Evolutionary conservation across 2,113 vertebrate species (phyloP).

Genomic region (Lophochroa leadbeateri): DNA sequence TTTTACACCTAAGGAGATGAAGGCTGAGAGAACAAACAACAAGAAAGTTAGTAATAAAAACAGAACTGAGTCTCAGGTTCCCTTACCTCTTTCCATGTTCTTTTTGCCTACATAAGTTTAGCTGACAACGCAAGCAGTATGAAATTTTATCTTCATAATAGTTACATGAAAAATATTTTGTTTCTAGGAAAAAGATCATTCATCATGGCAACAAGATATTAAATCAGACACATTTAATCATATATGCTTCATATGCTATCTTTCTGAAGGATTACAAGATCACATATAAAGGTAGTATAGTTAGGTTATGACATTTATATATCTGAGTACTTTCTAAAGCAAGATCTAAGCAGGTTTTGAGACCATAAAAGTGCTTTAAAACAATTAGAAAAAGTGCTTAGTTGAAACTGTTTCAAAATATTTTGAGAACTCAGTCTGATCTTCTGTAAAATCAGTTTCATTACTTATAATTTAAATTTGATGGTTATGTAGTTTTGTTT

Average conservation of each 20-base stretch:
- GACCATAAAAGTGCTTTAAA: neutral
- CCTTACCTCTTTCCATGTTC: neutral
- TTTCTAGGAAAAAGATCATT: neutral
- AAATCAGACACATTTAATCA: neutral
- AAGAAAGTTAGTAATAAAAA: neutral
- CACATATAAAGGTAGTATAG: neutral
- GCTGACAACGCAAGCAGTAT: neutral
- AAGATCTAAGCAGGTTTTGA: neutral
- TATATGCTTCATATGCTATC: neutral
- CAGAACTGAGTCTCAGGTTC: neutral
- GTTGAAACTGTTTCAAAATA: neutral
- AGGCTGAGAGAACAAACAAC: neutral
- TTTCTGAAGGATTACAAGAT: neutral
- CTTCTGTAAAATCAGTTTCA: neutral
- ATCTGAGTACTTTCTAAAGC: neutral
- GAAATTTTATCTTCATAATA: neutral
- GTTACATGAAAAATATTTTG: neutral
- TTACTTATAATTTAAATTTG: neutral
- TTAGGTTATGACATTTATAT: neutral
- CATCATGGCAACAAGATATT: neutral
- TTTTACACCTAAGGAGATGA: neutral
- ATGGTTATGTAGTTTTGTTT: neutral
- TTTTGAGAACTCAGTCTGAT: neutral
- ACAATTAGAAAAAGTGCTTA: neutral
- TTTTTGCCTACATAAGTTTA: neutral